Percentiles rank a stretch among this genome's conserved stretches.
Conservation (phyloP, 1,140 invertebrate species). For the Eufriesea mexicana region DNA sequence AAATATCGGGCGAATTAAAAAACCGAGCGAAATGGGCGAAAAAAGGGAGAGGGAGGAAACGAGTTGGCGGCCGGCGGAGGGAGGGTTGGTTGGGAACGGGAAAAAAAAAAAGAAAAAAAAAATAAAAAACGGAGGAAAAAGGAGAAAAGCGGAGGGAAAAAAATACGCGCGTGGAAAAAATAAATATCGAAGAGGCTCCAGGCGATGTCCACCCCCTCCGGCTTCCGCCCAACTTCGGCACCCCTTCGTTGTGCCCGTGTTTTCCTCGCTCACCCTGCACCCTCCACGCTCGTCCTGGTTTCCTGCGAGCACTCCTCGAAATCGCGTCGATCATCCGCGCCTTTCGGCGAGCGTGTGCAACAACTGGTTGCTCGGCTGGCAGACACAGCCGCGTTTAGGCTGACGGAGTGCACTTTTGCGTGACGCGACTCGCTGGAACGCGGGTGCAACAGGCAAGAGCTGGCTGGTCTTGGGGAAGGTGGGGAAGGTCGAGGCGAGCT, state of each 20-base stretch:
- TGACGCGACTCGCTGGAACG: background rate
- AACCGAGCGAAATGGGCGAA: conserved; percentile 53
- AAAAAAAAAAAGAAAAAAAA: background rate
- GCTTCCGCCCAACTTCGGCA: background rate
- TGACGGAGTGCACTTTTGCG: background rate
- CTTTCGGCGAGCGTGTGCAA: conserved; percentile 8
- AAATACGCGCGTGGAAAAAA: conserved; percentile 53
- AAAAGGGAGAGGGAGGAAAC: conserved; percentile 34
- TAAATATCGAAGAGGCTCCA: conserved; percentile 46
- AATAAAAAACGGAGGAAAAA: too few relatives aligned
- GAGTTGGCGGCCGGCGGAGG: conserved; percentile 11
- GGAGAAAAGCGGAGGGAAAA: background rate
- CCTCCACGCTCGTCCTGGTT: background rate
- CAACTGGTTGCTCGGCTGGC: conserved; percentile 1
- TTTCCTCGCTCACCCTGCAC: conserved; percentile 20
- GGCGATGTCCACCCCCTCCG: conserved; percentile 8
- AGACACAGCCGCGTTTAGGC: background rate
- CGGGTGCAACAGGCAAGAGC: background rate
- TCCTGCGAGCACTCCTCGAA: background rate
- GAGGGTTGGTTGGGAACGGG: conserved; percentile 31
- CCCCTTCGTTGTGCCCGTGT: conserved; percentile 6
- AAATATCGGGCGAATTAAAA: conserved; percentile 78
- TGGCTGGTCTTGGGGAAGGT: background rate
- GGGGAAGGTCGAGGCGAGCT: background rate
- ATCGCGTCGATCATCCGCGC: conserved; percentile 40